These are phyloP conservation scores for Pristionchus fissidentatus DNA, from an alignment of 2,888 invertebrate genomes.

Conservation along the genomic window DNA sequence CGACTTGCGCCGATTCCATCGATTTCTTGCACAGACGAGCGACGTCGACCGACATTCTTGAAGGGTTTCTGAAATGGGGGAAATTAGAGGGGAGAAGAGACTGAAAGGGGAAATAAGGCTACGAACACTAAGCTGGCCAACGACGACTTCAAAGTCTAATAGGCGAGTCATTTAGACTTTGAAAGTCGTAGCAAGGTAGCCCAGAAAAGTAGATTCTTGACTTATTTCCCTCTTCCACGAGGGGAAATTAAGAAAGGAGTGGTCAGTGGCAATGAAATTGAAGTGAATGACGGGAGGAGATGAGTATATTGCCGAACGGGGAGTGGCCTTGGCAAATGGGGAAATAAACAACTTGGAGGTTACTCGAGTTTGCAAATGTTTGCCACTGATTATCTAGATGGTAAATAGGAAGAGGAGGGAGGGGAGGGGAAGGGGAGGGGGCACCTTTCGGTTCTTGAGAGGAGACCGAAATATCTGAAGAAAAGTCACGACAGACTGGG, in stretches of 20 bases:
- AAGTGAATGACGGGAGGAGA: too few relatives aligned
- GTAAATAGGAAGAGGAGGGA: background rate
- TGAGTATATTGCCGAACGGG: too few relatives aligned
- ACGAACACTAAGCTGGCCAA: too few relatives aligned
- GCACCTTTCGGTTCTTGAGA: too few relatives aligned
- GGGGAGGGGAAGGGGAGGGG: background rate
- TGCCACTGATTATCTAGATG: too few relatives aligned
- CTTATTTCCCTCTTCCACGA: too few relatives aligned
- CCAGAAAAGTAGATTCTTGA: background rate
- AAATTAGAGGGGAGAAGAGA: background rate
- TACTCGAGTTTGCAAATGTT: background rate
- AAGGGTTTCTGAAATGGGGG: background rate
- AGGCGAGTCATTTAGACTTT: background rate
- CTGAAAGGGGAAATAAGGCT: background rate
- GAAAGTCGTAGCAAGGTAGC: too few relatives aligned
- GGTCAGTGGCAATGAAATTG: background rate
- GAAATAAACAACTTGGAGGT: background rate
- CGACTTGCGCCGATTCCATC: conserved; percentile 58
- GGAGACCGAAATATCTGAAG: background rate
- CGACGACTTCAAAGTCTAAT: too few relatives aligned
- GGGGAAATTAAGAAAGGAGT: background rate
- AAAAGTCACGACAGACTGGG: background rate
- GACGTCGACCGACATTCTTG: background rate
- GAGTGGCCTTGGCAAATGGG: background rate
- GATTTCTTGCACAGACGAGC: conserved; percentile 58